Percentiles rank a stretch among this genome's conserved stretches.
These are phyloP conservation scores for Drosophila watanabei DNA, from an alignment of 1,140 invertebrate genomes.

Conservation along the genomic window DNA sequence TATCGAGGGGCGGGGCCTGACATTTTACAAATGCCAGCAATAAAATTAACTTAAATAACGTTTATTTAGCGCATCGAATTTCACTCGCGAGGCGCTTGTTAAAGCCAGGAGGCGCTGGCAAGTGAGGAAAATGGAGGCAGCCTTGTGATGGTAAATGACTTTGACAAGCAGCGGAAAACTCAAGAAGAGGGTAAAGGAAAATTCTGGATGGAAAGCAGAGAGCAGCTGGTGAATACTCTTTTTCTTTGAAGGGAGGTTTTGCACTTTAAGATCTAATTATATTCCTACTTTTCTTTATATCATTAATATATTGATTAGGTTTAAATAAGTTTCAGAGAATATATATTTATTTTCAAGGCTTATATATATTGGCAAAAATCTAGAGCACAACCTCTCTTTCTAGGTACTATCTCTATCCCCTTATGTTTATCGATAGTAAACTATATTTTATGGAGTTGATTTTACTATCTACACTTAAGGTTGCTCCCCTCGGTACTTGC, in stretches of 20 bases:
- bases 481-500: neutral
- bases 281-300: neutral
- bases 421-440: neutral
- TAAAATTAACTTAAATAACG: slow-evolving; percentile 72
- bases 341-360: no score
- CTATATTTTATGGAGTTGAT: slow-evolving; percentile 12
- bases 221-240: slow-evolving; percentile 2
- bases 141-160: slow-evolving; percentile 38
- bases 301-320: neutral
- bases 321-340: no score
- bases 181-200: neutral
- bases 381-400: no score
- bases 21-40: slow-evolving; percentile 70
- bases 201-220: neutral
- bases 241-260: neutral
- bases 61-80: slow-evolving; percentile 63
- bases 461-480: slow-evolving; percentile 10
- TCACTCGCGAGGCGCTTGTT: slow-evolving; percentile 18
- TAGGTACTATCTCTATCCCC: neutral
- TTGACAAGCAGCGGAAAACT: slow-evolving; percentile 36
- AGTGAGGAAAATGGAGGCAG: neutral
- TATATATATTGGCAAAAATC: neutral
- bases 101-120: slow-evolving; percentile 1
- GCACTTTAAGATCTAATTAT: neutral
- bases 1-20: slow-evolving; percentile 33